Evolutionary conservation across 2,113 vertebrate genomes (phyloP).

Genomic region (cat (Felis catus)): DNA sequence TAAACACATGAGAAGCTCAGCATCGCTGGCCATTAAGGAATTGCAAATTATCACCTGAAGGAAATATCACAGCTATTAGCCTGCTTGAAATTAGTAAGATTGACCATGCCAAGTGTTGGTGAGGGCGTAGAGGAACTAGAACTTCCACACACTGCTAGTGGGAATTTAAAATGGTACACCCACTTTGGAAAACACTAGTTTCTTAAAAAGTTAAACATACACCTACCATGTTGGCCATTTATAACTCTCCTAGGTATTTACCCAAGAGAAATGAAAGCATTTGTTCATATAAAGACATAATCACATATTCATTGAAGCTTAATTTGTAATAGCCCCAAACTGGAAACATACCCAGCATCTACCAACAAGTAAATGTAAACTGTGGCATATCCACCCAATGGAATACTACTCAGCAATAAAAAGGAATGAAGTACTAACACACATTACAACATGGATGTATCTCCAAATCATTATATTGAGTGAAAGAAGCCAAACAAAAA

Average conservation of each 20-base stretch:
- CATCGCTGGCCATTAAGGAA: background rate
- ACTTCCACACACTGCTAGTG: background rate
- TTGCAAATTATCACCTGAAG: background rate
- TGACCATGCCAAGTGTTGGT: background rate
- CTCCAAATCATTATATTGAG: background rate
- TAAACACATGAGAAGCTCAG: background rate
- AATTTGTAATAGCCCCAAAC: background rate
- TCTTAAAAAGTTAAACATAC: conserved; percentile 39
- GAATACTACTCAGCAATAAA: background rate
- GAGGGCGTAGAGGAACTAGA: background rate
- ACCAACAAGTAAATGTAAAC: background rate
- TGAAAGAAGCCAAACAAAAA: background rate
- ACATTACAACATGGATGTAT: background rate
- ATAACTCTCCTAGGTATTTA: background rate
- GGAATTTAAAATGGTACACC: background rate
- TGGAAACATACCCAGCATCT: conserved; percentile 6
- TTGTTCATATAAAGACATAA: background rate
- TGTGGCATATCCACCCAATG: background rate
- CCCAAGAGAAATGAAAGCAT: background rate
- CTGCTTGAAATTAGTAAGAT: background rate
- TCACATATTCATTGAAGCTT: background rate
- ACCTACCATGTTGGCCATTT: background rate
- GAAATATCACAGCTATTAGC: background rate
- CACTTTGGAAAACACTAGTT: conserved; percentile 6
- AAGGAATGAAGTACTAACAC: background rate